Percentiles rank a stretch among this genome's conserved stretches.
Evolutionary conservation across 1,140 invertebrate genomes (phyloP).

Genomic region (Tetragonula clypearis): DNA sequence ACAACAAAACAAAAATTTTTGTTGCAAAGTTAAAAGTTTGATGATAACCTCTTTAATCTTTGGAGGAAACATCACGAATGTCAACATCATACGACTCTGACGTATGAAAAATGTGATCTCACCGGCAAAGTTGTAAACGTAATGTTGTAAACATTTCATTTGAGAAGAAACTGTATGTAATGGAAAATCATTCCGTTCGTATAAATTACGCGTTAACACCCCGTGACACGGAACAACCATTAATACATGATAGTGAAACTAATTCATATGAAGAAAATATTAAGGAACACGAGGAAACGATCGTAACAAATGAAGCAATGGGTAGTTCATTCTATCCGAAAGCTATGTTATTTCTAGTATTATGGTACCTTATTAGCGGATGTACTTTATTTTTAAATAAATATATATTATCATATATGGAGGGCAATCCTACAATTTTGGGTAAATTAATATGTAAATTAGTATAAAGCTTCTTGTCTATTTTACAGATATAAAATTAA

Average conservation of each 20-base stretch:
- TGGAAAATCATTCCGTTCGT: conserved; percentile 74
- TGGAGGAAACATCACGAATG: not conserved
- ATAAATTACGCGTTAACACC: conserved; percentile 70
- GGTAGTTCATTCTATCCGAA: conserved; percentile 84
- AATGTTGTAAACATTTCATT: conserved; percentile 32
- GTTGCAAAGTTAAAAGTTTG: not conserved
- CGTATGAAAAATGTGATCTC: conserved; percentile 53
- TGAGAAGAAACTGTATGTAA: conserved; percentile 46
- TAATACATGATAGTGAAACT: conserved; percentile 63
- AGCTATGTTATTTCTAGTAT: conserved; percentile 86
- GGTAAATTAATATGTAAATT: conserved; percentile 81
- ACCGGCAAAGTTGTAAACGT: conserved; percentile 12
- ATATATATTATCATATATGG: conserved; percentile 89
- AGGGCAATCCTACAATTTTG: conserved; percentile 90
- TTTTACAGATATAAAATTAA: not conserved
- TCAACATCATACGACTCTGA: conserved; percentile 6
- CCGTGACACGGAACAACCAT: conserved; percentile 69
- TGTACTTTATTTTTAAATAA: conserved; percentile 93
- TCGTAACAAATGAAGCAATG: conserved; percentile 72
- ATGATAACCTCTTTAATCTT: conserved; percentile 24
- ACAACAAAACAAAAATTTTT: not conserved
- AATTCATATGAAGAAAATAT: conserved; percentile 71
- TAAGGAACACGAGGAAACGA: conserved; percentile 71
- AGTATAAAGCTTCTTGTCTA: not conserved
- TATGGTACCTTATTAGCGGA: conserved; percentile 91